phyloP scores from a whole-genome alignment of 2,113 vertebrate species.

The Phrynosoma platyrhinos region DNA sequence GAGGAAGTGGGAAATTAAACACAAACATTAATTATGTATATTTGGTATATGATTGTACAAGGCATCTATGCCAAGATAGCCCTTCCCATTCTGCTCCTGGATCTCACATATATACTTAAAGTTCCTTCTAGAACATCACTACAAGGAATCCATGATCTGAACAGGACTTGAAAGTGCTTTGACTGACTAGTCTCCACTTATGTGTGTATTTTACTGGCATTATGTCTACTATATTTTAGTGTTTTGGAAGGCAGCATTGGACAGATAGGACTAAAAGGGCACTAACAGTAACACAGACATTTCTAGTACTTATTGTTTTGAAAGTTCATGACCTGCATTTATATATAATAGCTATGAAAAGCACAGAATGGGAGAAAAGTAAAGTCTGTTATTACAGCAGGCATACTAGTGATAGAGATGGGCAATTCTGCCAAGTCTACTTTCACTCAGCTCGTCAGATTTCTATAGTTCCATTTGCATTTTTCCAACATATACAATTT shows the following conservation, averaged over 20 bases:
- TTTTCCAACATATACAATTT: not conserved
- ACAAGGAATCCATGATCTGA: not conserved
- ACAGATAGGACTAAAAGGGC: not conserved
- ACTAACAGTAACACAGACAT: not conserved
- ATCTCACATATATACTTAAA: not conserved
- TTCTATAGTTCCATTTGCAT: too few species aligned
- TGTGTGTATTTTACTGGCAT: not conserved
- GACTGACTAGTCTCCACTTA: not conserved
- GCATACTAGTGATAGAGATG: constrained; percentile 20
- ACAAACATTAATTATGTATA: not conserved
- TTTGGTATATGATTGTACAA: not conserved
- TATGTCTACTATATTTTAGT: not conserved
- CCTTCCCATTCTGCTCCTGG: not conserved
- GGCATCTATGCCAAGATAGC: not conserved
- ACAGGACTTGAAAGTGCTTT: not conserved
- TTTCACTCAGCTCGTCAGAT: too few species aligned
- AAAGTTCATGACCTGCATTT: not conserved
- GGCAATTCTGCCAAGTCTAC: too few species aligned
- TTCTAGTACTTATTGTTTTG: not conserved
- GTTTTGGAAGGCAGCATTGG: not conserved
- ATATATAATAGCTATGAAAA: not conserved
- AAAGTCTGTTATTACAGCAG: not conserved
- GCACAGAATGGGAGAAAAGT: not conserved
- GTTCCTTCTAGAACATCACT: not conserved
- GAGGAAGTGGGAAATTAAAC: too few species aligned